Evolutionary conservation across 2,888 invertebrate species (phyloP).

Genomic region (Lampropteryx suffumata): DNA sequence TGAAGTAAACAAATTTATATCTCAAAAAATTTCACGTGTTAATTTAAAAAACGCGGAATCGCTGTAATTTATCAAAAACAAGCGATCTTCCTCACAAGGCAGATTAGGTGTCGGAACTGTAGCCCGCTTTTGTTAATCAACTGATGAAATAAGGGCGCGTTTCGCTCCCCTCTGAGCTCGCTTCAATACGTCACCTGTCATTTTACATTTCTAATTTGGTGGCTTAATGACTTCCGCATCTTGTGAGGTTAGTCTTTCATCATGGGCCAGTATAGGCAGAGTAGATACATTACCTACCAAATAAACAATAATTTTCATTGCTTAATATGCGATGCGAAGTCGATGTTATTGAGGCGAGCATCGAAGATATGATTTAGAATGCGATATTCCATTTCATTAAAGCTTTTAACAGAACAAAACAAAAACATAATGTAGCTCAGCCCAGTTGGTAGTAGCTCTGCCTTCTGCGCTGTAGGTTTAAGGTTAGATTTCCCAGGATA

Average conservation of each 20-base stretch:
- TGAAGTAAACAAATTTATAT: constrained; percentile 5
- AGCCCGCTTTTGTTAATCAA: constrained; percentile 28
- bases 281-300: not conserved
- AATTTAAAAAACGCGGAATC: constrained; percentile 24
- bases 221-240: constrained; percentile 7
- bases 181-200: constrained; percentile 25
- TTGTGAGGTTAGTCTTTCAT: not conserved
- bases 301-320: not conserved
- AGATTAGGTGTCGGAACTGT: constrained; percentile 19
- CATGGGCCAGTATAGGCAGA: too few species aligned
- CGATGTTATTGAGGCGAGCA: too few species aligned
- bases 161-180: constrained; percentile 11
- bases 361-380: too few species aligned
- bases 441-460: too few species aligned
- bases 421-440: too few species aligned
- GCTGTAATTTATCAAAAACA: constrained; percentile 27
- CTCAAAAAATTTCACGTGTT: not conserved
- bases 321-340: too few species aligned
- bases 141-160: constrained; percentile 14
- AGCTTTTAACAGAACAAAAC: too few species aligned
- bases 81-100: too few species aligned
- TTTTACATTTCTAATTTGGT: constrained; percentile 18
- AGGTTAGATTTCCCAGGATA: too few species aligned
- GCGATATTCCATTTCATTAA: too few species aligned
- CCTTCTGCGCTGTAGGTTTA: too few species aligned